Percentiles rank a stretch among this genome's conserved stretches.
Conservation (phyloP, 1,140 invertebrate genomes). For the Hyposmocoma kahamanoa region DNA sequence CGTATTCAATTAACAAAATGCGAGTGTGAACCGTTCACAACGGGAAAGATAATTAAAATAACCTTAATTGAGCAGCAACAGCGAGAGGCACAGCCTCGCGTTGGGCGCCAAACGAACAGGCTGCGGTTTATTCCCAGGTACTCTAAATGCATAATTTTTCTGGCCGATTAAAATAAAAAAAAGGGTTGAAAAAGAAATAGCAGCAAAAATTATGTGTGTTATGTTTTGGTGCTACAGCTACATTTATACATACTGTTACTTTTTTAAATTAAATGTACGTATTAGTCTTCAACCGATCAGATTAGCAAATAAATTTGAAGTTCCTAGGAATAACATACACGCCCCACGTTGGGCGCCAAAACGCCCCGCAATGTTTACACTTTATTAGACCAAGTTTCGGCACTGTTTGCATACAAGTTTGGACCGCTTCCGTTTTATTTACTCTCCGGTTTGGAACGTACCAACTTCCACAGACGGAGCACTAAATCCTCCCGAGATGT, state of each 20-base stretch:
- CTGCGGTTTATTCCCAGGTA: no score
- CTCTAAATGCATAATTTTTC: no score
- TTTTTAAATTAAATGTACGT: no score
- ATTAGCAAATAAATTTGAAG: no score
- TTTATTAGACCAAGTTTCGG: conserved; percentile 1
- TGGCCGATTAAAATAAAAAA: no score
- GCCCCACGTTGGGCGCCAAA: conserved; percentile 3
- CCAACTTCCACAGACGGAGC: background rate
- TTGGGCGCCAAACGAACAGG: conserved; percentile 53
- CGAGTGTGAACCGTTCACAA: conserved; percentile 55
- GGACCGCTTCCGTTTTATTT: background rate
- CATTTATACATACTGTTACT: no score
- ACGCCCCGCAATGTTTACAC: background rate
- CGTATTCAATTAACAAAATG: conserved; percentile 61
- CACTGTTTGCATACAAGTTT: conserved; percentile 3
- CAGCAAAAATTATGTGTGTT: no score
- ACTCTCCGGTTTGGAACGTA: background rate
- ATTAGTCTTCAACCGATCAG: no score
- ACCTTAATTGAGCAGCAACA: conserved; percentile 49
- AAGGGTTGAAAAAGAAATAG: no score
- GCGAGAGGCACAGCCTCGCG: conserved; percentile 31
- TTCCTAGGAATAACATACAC: no score
- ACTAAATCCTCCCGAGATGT: conserved; percentile 2
- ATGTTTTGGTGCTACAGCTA: no score
- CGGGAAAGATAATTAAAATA: conserved; percentile 63